Evolutionary conservation across 2,888 invertebrate genomes (phyloP), one percentile per base, ranked within the genome.

Genomic region (Alentia gelatinosa): DNA sequence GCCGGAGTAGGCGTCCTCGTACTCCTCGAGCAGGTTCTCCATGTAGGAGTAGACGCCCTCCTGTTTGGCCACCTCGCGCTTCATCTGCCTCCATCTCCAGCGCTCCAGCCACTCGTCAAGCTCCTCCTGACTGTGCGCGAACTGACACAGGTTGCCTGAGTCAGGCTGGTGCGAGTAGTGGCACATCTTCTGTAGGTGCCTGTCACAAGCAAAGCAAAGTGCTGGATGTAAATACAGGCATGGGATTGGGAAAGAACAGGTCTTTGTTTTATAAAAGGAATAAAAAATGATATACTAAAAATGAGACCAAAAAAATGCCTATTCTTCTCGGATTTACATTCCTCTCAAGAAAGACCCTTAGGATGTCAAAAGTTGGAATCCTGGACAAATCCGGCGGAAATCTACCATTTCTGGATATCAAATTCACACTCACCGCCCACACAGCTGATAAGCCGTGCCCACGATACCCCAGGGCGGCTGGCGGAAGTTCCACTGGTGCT

Each of bases 401-500:
- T n/a, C n/a, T n/a, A n/a, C n/a, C n/a, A n/a, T n/a, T n/a, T n/a
- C n/a, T n/a, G n/a, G n/a, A n/a, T n/a, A n/a, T n/a, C 23, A 12
- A 39, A 39, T 26, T n/a, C 56, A 3, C 30, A 84, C 94, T 93
- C 92, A 95, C 95, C 92, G 94, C 30, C 90, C 50, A 93, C 95
- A 95, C 7, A 95, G 93, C 75, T 93, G 92, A 89, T 94, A 95
- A 84, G 91, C 92, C 19, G 92, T 92, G 3, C 92, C 93, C 3
- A 91, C 89, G 0, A 94, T 92, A 0, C 93, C 94, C 95, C 95
- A 95, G 0, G 95, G 95, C 33, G 96, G 96, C 89, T 95, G 95
- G 47, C 95, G 92, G 93, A 93, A 95, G 92, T 95, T 96, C 96
- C 96, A 96, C 93, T 95, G 95, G 89, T 95, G 95, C 75, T 95